phyloP scores from a whole-genome alignment of 37 sponge, comb jelly and placozoan species.

The Agelas oroides region DNA sequence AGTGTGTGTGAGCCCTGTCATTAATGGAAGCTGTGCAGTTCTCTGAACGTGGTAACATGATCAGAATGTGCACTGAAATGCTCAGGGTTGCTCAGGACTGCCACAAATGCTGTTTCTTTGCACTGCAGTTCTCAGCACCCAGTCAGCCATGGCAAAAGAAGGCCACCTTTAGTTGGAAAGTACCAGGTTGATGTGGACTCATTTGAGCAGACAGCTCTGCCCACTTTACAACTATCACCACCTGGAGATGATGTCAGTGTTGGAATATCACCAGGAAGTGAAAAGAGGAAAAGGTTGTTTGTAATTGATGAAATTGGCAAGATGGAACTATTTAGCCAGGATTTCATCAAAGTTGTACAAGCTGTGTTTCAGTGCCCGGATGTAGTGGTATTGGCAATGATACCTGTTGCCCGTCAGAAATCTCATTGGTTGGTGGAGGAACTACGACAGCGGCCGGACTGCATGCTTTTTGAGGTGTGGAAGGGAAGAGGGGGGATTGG shows the following conservation, averaged over 20 bases:
- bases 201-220: conserved; percentile 57
- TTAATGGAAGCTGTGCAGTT: too few relatives aligned
- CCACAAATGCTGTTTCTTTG: too few relatives aligned
- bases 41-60: too few relatives aligned
- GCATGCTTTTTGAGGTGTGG: conserved; percentile 50
- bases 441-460: conserved; percentile 35
- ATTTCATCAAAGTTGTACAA: conserved; percentile 34
- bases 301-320: conserved; percentile 75
- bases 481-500: too few relatives aligned
- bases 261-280: too few relatives aligned
- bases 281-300: background rate
- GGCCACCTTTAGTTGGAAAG: conserved; percentile 28
- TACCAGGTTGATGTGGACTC: conserved; percentile 57
- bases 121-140: too few relatives aligned
- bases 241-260: background rate
- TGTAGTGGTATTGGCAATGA: conserved; percentile 51
- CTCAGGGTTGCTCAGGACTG: too few relatives aligned
- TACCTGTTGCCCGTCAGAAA: conserved; percentile 47
- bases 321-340: conserved; percentile 64
- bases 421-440: conserved; percentile 54
- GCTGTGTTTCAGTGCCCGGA: conserved; percentile 16
- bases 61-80: too few relatives aligned
- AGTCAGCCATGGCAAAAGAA: background rate
- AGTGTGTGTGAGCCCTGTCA: too few relatives aligned
- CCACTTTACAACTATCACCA: conserved; percentile 12